Conservation (phyloP, 2,797 vertebrate species). For the Chaetophractus vellerosus region DNA sequence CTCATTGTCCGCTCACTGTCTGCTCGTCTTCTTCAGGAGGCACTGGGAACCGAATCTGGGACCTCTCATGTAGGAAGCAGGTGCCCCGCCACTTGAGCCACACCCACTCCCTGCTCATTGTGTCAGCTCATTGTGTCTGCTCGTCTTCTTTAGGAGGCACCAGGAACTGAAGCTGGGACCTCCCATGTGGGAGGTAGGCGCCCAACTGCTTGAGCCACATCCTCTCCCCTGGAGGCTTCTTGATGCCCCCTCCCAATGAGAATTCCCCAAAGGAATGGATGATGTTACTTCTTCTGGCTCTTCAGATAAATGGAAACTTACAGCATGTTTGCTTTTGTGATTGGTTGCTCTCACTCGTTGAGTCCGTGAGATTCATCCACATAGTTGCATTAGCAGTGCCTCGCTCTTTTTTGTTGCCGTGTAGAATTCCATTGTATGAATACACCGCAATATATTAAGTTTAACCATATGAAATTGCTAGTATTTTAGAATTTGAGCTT, state of each 20-base stretch:
- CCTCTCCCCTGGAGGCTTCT: too few relatives aligned
- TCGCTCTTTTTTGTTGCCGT: neutral
- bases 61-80: too few relatives aligned
- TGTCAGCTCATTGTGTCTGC: too few relatives aligned
- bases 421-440: neutral
- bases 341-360: neutral
- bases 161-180: too few relatives aligned
- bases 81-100: too few relatives aligned
- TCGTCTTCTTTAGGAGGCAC: too few relatives aligned
- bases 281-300: neutral
- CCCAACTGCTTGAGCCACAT: too few relatives aligned
- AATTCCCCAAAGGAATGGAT: neutral
- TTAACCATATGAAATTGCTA: neutral
- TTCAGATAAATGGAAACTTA: neutral
- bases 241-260: neutral
- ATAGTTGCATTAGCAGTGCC: neutral
- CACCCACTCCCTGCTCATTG: too few relatives aligned
- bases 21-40: too few relatives aligned
- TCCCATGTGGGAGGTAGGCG: too few relatives aligned
- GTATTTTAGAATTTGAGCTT: neutral
- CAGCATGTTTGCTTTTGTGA: neutral
- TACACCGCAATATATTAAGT: neutral
- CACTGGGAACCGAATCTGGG: too few relatives aligned
- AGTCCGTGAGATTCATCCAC: neutral
- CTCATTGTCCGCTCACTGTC: too few relatives aligned